Percentiles rank a stretch among this genome's conserved stretches.
Conservation (phyloP, 2,797 vertebrate genomes). For the Xiphophorus birchmanni region DNA sequence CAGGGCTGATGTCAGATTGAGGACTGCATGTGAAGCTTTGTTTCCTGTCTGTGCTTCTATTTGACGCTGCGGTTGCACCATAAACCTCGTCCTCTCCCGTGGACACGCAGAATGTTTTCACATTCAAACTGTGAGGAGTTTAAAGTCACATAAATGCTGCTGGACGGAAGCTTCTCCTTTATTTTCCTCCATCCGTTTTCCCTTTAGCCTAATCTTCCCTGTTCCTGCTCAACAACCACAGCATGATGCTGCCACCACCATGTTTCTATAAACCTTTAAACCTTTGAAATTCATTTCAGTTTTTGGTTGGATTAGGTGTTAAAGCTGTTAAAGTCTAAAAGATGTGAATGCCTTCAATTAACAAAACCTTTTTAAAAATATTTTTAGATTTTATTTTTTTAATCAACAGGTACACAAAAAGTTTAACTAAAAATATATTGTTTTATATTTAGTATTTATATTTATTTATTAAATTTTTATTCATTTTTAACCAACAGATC, state of each 20-base stretch:
- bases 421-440: no score
- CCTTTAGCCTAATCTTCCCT: not conserved
- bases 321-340: not conserved
- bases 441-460: no score
- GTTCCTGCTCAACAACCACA: not conserved
- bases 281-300: not conserved
- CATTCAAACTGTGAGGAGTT: not conserved
- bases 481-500: no score
- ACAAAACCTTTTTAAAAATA: not conserved
- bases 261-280: not conserved
- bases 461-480: no score
- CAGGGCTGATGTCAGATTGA: conserved; percentile 27
- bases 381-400: no score
- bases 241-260: not conserved
- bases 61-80: not conserved
- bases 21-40: not conserved
- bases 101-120: not conserved
- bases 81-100: not conserved
- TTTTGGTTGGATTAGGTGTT: not conserved
- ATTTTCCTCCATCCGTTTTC: not conserved
- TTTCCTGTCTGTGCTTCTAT: not conserved
- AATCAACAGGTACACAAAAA: no score
- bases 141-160: no score
- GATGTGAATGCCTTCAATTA: not conserved
- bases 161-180: no score